Evolutionary conservation across 2,888 invertebrate genomes (phyloP).

Genomic region (Hololepta plana): DNA sequence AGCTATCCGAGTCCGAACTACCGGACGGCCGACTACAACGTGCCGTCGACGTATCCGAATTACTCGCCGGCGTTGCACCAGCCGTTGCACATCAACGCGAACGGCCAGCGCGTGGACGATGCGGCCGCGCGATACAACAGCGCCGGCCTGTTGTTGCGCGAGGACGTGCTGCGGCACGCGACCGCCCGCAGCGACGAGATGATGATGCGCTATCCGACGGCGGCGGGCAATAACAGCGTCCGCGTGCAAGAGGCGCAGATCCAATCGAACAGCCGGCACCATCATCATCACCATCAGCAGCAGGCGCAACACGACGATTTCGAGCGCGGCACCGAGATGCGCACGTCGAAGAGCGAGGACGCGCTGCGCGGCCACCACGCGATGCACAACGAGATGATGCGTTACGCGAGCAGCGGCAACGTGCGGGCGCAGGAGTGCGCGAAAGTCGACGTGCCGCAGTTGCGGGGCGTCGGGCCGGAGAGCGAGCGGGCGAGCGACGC

Average conservation of each 20-base stretch:
- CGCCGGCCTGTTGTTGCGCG: slow-evolving; percentile 17
- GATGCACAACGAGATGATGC: slow-evolving; percentile 15
- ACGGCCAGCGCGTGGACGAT: slow-evolving; percentile 15
- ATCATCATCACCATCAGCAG: slow-evolving; percentile 6
- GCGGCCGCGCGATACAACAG: slow-evolving; percentile 15
- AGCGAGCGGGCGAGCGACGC: slow-evolving; percentile 9
- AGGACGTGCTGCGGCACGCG: slow-evolving; percentile 22
- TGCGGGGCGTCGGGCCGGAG: slow-evolving; percentile 11
- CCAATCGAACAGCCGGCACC: too few relatives aligned
- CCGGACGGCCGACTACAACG: slow-evolving; percentile 9
- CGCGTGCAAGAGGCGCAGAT: slow-evolving; percentile 18
- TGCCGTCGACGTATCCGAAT: too few relatives aligned
- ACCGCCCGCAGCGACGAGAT: slow-evolving; percentile 19
- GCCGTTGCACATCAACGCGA: slow-evolving; percentile 18
- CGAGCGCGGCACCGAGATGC: slow-evolving; percentile 18
- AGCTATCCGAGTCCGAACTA: slow-evolving; percentile 11
- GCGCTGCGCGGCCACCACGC: slow-evolving; percentile 18
- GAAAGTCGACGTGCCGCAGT: slow-evolving; percentile 16
- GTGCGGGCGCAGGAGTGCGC: slow-evolving; percentile 21
- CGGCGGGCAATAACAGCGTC: slow-evolving; percentile 14
- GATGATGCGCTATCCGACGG: slow-evolving; percentile 21
- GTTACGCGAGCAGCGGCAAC: slow-evolving; percentile 26
- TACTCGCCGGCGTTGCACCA: slow-evolving; percentile 15
- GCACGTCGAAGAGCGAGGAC: slow-evolving; percentile 25
- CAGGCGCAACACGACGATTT: slow-evolving; percentile 14